Conservation (phyloP, 2,113 vertebrate genomes). For the Alethe diademata region DNA sequence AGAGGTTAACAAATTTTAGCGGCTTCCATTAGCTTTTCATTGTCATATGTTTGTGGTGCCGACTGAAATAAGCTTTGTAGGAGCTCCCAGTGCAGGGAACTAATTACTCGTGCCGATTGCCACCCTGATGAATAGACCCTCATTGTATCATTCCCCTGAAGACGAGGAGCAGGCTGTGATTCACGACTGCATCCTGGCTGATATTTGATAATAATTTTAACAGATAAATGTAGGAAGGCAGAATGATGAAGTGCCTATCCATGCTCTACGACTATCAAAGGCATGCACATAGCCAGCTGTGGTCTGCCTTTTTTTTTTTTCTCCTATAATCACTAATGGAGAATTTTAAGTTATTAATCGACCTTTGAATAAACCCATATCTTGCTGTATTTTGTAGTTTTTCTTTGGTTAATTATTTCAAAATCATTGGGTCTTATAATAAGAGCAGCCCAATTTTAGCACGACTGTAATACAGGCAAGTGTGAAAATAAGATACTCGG, state of each 20-base stretch:
- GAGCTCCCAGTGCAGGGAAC: conserved; percentile 82
- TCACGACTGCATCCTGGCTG: conserved; percentile 83
- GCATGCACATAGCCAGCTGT: conserved; percentile 82
- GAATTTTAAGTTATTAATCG: conserved; percentile 72
- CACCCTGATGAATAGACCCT: conserved; percentile 90
- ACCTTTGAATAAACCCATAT: conserved; percentile 48
- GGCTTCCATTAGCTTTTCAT: conserved; percentile 86
- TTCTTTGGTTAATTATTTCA: background rate
- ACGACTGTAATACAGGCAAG: background rate
- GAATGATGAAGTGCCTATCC: conserved; percentile 94
- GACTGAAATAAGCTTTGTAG: conserved; percentile 85
- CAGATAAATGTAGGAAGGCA: conserved; percentile 92
- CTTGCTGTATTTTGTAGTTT: conserved; percentile 1
- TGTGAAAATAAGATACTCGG: background rate
- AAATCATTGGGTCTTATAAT: background rate
- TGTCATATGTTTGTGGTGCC: conserved; percentile 81
- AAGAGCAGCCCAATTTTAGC: background rate
- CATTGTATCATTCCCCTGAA: conserved; percentile 86
- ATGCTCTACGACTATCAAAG: conserved; percentile 83
- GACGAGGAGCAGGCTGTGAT: conserved; percentile 81
- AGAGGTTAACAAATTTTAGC: conserved; percentile 84
- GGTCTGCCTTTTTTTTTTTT: conserved; percentile 55
- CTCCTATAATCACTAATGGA: conserved; percentile 33
- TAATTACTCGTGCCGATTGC: conserved; percentile 91
- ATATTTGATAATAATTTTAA: conserved; percentile 98